A percentile compares a stretch with the other conserved stretches of the same genome.
Evolutionary conservation across 2,888 invertebrate species (phyloP).

Genomic region (Pyrocoelia pectoralis): DNA sequence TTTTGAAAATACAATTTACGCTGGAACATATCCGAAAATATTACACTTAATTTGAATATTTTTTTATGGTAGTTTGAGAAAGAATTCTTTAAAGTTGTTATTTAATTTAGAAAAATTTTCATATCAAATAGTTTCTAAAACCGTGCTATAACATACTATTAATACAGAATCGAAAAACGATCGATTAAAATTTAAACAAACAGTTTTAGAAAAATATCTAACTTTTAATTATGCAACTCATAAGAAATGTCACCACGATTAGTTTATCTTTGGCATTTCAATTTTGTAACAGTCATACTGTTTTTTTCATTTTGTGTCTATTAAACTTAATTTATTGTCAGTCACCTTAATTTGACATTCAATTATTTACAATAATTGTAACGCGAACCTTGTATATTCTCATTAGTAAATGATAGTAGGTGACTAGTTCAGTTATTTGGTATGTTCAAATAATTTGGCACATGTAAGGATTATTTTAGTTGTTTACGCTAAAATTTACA

Average conservation of each 20-base stretch:
- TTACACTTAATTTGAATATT: conserved; percentile 3
- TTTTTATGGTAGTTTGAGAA: neutral
- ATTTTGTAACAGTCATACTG: conserved; percentile 12
- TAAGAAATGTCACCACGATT: conserved; percentile 22
- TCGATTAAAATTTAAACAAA: conserved; percentile 26
- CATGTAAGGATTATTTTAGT: conserved; percentile 10
- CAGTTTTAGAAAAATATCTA: conserved; percentile 29
- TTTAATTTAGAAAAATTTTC: conserved; percentile 28
- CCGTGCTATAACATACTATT: conserved; percentile 31
- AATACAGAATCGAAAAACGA: conserved; percentile 18
- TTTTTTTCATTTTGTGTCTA: conserved; percentile 19
- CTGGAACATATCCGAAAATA: conserved; percentile 6
- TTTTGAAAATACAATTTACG: conserved; percentile 3
- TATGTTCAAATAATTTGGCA: conserved; percentile 24
- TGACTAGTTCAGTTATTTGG: conserved; percentile 35
- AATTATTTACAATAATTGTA: conserved; percentile 43
- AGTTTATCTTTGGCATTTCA: conserved; percentile 29
- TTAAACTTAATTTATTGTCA: conserved; percentile 53
- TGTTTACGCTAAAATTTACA: conserved; percentile 38
- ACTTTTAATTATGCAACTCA: conserved; percentile 18
- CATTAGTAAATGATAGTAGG: conserved; percentile 29
- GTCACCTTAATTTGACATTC: conserved; percentile 57
- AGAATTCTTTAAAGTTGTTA: conserved; percentile 12
- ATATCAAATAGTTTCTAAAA: conserved; percentile 32
- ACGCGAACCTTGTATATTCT: conserved; percentile 19